Percentiles rank a stretch among this genome's conserved stretches.
Conservation (phyloP, 2,888 invertebrate species). For the Amblyteles armatorius region DNA sequence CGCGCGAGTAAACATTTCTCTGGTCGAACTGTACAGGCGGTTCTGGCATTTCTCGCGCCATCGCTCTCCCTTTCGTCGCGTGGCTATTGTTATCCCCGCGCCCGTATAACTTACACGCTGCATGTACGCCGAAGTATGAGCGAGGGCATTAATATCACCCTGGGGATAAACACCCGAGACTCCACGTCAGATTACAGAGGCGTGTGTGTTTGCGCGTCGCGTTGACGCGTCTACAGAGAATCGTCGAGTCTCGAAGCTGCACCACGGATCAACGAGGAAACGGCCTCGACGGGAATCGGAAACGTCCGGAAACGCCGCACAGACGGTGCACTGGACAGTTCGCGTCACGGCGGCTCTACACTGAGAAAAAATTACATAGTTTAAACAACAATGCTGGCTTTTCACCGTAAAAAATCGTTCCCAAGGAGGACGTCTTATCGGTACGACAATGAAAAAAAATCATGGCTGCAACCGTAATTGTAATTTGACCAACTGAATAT, state of each 20-base stretch:
- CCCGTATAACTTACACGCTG: neutral
- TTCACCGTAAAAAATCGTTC: too few species aligned
- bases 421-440: too few species aligned
- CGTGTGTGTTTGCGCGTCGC: conserved; percentile 11
- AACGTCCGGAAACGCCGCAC: conserved; percentile 40
- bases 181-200: conserved; percentile 5
- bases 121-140: neutral
- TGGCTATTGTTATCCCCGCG: conserved; percentile 1
- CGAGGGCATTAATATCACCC: conserved; percentile 17
- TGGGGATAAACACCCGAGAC: neutral
- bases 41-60: neutral
- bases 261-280: neutral
- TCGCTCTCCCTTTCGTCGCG: neutral
- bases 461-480: too few species aligned
- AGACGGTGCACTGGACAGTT: conserved; percentile 15
- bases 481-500: too few species aligned
- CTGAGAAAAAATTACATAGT: too few species aligned
- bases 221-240: conserved; percentile 11
- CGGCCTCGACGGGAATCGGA: conserved; percentile 40
- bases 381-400: too few species aligned
- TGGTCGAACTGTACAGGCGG: neutral
- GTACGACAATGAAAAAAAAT: too few species aligned
- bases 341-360: neutral
- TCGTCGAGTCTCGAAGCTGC: conserved; percentile 14
- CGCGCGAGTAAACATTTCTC: conserved; percentile 10